Conservation (phyloP, 2,888 invertebrate genomes). For the Diplolepis rosae region DNA sequence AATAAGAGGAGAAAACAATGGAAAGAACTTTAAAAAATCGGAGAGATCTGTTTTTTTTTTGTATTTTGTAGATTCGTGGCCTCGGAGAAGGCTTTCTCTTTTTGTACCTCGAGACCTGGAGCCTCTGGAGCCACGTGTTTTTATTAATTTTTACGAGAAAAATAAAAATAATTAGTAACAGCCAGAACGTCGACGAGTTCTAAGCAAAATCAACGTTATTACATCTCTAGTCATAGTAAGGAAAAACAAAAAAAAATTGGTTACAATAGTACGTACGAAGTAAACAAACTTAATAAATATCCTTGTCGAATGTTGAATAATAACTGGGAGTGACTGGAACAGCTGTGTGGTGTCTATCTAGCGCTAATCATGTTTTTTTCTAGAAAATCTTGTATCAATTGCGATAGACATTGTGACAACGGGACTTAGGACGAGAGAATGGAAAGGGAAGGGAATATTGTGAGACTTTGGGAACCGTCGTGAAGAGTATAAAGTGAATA, state of each 20-base stretch:
- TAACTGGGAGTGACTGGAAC: constrained; percentile 24
- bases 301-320: constrained; percentile 32
- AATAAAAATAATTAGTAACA: constrained; percentile 49
- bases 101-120: constrained; percentile 55
- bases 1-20: neutral
- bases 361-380: constrained; percentile 26
- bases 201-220: constrained; percentile 60
- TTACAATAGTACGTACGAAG: constrained; percentile 37
- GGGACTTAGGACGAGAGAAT: constrained; percentile 32
- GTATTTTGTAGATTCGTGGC: constrained; percentile 35
- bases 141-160: constrained; percentile 47
- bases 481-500: constrained; percentile 58
- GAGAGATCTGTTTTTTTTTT: constrained; percentile 31
- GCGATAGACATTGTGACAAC: constrained; percentile 40
- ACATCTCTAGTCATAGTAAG: constrained; percentile 67
- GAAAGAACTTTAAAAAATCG: neutral
- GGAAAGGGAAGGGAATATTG: constrained; percentile 41
- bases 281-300: constrained; percentile 30
- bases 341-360: constrained; percentile 37
- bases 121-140: constrained; percentile 51
- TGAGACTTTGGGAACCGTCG: constrained; percentile 49
- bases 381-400: constrained; percentile 33
- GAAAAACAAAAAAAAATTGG: constrained; percentile 43
- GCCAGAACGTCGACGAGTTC: constrained; percentile 49
- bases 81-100: constrained; percentile 35